These are phyloP conservation scores for Paramormyrops kingsleyae DNA, from an alignment of 2,113 vertebrate species.

Conservation along the genomic window DNA sequence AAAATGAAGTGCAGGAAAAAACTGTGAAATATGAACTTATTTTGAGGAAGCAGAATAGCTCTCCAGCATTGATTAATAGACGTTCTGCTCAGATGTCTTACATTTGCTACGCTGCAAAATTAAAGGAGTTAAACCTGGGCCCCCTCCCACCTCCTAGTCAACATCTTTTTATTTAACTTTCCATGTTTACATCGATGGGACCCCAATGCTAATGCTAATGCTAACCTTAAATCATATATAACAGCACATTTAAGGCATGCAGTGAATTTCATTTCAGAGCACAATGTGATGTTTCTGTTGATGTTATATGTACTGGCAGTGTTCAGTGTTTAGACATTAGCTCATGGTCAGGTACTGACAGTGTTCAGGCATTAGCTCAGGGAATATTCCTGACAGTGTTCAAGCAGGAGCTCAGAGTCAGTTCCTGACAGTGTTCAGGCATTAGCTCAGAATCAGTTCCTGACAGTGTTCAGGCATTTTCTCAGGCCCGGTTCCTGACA, in stretches of 20 bases:
- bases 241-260: neutral
- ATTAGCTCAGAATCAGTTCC: neutral
- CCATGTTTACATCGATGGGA: neutral
- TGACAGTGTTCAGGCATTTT: neutral
- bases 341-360: neutral
- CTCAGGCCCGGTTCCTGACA: neutral
- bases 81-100: neutral
- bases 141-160: neutral
- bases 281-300: neutral
- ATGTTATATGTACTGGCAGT: neutral
- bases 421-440: neutral
- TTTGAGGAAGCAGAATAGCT: constrained; percentile 42
- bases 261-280: neutral
- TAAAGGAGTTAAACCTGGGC: neutral
- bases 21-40: constrained; percentile 39
- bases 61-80: constrained; percentile 40
- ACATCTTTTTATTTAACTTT: neutral
- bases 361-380: neutral
- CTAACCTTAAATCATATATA: neutral
- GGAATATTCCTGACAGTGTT: neutral
- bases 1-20: constrained; percentile 46
- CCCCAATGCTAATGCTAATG: neutral
- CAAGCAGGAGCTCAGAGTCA: neutral
- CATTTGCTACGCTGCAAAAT: neutral
- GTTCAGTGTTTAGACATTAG: neutral